These are phyloP conservation scores for Pampusana beccarii DNA, from an alignment of 2,113 vertebrate genomes.

Conservation along the genomic window DNA sequence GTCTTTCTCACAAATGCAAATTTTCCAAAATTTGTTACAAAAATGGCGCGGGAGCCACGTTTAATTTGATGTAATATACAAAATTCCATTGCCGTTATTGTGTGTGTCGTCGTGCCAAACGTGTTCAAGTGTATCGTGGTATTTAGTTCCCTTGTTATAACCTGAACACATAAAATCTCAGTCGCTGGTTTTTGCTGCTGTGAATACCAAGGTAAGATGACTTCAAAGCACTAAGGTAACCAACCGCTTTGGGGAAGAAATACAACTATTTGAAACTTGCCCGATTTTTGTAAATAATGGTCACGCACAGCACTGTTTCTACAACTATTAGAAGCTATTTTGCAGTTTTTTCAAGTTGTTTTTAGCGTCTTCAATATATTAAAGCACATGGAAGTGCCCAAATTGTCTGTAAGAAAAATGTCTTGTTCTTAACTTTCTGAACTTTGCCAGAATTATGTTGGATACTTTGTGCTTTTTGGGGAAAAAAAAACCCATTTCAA, in stretches of 20 bases:
- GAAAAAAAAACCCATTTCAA: not conserved
- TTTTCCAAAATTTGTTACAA: not conserved
- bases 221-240: not conserved
- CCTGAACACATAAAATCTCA: not conserved
- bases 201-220: not conserved
- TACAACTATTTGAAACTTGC: not conserved
- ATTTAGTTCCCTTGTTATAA: not conserved
- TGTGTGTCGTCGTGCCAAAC: not conserved
- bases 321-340: not conserved
- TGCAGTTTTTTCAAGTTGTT: not conserved
- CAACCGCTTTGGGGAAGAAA: not conserved
- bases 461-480: not conserved
- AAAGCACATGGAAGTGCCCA: not conserved
- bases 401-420: not conserved
- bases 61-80: not conserved
- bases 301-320: not conserved
- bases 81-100: not conserved
- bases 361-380: not conserved
- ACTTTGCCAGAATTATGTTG: not conserved
- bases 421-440: not conserved
- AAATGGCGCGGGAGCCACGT: not conserved
- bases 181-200: not conserved
- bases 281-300: not conserved
- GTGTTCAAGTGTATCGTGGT: rapidly evolving
- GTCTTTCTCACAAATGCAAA: not conserved